Conservation (phyloP, 2,888 invertebrate species). For the Nomada hirtipes region DNA sequence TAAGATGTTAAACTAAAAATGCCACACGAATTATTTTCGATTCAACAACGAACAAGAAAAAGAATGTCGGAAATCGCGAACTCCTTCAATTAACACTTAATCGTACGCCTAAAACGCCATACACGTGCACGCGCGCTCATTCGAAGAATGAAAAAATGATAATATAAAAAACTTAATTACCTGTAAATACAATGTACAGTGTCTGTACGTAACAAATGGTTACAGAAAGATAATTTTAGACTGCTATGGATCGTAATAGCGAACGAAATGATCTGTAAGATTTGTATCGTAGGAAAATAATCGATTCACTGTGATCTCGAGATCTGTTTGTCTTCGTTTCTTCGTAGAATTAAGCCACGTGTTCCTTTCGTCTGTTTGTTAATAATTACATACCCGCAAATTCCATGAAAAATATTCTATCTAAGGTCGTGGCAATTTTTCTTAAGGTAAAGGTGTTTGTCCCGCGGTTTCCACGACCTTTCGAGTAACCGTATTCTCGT, state of each 20-base stretch:
- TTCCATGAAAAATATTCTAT: constrained; percentile 44
- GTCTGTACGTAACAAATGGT: not conserved
- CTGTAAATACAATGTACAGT: constrained; percentile 1
- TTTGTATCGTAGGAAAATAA: constrained; percentile 15
- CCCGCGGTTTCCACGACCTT: constrained; percentile 41
- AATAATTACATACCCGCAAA: constrained; percentile 4
- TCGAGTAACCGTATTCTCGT: constrained; percentile 24
- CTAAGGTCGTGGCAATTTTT: not conserved
- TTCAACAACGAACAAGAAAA: not conserved
- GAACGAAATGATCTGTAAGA: not conserved
- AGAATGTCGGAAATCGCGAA: not conserved
- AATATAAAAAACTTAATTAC: not conserved
- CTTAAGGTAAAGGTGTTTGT: constrained; percentile 61
- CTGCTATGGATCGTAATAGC: not conserved
- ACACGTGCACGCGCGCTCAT: not conserved
- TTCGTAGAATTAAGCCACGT: not conserved
- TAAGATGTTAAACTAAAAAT: not conserved
- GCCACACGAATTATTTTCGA: not conserved
- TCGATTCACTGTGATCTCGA: constrained; percentile 14
- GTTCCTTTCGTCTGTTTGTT: not conserved
- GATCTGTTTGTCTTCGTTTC: not conserved
- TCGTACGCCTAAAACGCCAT: not conserved
- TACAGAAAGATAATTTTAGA: not conserved
- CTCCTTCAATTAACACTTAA: too few species aligned
- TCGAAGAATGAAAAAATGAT: not conserved